phyloP scores from a whole-genome alignment of 2,797 vertebrate species.

The Enteromius argenteus region DNA sequence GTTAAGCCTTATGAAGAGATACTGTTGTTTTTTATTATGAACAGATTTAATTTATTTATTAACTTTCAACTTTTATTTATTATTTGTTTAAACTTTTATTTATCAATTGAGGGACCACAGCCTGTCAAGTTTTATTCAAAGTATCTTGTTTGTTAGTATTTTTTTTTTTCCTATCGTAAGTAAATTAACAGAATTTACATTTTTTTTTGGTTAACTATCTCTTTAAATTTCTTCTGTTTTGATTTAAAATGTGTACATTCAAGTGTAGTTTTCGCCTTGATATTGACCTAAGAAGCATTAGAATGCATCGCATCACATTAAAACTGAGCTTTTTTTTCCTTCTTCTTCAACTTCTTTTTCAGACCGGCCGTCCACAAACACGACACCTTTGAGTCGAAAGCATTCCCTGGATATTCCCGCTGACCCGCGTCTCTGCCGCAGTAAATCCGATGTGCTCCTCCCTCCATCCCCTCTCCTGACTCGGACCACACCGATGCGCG shows the following conservation, averaged over 20 bases:
- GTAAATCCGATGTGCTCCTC: constrained; percentile 86
- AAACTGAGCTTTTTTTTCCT: background rate
- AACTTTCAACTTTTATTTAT: too few species aligned
- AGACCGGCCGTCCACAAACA: constrained; percentile 6
- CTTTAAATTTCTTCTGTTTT: background rate
- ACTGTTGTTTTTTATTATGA: too few species aligned
- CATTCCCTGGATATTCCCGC: constrained; percentile 71
- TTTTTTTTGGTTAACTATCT: background rate
- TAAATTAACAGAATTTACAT: too few species aligned
- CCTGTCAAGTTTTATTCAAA: too few species aligned
- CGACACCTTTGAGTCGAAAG: constrained; percentile 27
- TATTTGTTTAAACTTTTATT: too few species aligned
- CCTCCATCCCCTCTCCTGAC: constrained; percentile 64
- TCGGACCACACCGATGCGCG: constrained; percentile 70
- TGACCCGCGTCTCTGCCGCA: constrained; percentile 84
- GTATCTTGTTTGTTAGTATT: too few species aligned
- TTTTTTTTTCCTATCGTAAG: too few species aligned
- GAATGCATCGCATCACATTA: background rate
- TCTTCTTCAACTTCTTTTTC: background rate
- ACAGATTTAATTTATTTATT: too few species aligned
- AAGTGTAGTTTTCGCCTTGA: background rate
- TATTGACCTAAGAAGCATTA: background rate
- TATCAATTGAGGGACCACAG: too few species aligned
- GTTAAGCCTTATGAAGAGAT: too few species aligned
- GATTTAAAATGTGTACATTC: background rate